These are phyloP conservation scores for Rhabdomys dilectus DNA, from an alignment of 2,113 vertebrate species.

Conservation along the genomic window DNA sequence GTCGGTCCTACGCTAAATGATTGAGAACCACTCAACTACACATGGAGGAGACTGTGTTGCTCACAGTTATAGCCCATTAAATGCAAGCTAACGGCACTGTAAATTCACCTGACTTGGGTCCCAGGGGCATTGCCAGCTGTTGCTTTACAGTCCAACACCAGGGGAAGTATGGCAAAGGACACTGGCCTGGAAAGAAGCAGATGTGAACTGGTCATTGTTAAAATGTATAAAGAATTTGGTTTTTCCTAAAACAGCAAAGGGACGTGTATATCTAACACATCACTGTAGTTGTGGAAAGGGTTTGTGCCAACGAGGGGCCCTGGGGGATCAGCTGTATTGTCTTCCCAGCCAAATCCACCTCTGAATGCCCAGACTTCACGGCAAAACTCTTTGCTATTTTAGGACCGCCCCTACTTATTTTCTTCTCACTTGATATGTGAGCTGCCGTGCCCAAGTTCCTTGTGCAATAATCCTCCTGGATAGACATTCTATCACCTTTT, in stretches of 20 bases:
- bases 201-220: neutral
- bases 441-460: conserved; percentile 58
- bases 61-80: neutral
- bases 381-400: conserved; percentile 54
- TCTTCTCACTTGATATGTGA: conserved; percentile 64
- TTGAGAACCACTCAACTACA: neutral
- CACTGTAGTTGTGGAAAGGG: neutral
- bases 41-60: neutral
- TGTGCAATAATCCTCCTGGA: conserved; percentile 44
- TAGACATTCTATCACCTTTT: conserved; percentile 67
- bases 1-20: too few relatives aligned
- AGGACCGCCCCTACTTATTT: neutral
- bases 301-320: neutral
- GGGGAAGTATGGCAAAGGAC: neutral
- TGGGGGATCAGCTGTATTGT: neutral
- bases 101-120: neutral
- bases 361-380: neutral
- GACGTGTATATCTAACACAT: neutral
- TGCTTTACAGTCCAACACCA: neutral
- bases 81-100: neutral
- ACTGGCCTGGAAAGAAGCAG: neutral
- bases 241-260: conserved; percentile 1
- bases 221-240: neutral
- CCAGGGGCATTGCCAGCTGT: neutral
- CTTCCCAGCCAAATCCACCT: conserved; percentile 12